phyloP scores from a whole-genome alignment of 2,113 vertebrate genomes.

The Larimichthys crocea region DNA sequence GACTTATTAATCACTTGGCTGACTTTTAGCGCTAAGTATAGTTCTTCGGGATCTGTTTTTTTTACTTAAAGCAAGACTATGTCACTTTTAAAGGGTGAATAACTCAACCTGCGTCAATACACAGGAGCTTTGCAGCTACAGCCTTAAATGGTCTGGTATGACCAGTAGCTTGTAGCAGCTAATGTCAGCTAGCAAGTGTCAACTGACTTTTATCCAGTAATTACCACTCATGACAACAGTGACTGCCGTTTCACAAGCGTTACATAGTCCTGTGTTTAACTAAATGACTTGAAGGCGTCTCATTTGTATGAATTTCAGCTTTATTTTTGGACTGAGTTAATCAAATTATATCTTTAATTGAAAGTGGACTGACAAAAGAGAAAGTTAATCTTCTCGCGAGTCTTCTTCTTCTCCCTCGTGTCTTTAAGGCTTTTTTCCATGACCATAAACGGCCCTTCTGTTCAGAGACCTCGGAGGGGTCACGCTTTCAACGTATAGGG shows the following conservation, averaged over 20 bases:
- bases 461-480: slow-evolving; percentile 56
- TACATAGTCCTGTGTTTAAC: background rate
- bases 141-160: background rate
- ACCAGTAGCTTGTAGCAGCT: background rate
- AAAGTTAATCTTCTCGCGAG: background rate
- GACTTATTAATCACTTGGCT: background rate
- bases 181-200: background rate
- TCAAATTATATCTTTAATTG: background rate
- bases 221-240: too few species aligned
- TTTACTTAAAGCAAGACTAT: background rate
- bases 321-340: background rate
- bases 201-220: too few species aligned
- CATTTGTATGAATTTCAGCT: background rate
- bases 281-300: too few species aligned
- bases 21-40: background rate
- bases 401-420: slow-evolving; percentile 11
- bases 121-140: background rate
- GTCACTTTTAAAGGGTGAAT: background rate
- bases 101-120: background rate
- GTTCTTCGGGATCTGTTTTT: background rate
- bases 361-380: background rate
- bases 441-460: slow-evolving; percentile 73
- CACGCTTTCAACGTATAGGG: slow-evolving; percentile 64
- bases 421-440: slow-evolving; percentile 61
- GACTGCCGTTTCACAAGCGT: too few species aligned